These are phyloP conservation scores for Drosophila willistoni DNA, from an alignment of 1,140 invertebrate genomes.

Conservation along the genomic window DNA sequence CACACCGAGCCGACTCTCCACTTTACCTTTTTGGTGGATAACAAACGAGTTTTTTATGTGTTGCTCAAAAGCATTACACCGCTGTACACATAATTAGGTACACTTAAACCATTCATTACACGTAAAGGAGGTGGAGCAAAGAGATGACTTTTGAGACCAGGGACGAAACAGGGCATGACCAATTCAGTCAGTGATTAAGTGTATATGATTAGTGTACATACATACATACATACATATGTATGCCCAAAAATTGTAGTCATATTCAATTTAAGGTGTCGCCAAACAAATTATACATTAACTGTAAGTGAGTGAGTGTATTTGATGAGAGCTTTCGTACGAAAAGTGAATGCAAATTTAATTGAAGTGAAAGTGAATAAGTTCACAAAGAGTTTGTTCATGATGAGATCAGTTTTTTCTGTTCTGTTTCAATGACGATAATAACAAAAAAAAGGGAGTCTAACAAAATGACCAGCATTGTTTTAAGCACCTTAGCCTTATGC, in stretches of 20 bases:
- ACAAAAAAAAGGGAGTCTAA: neutral
- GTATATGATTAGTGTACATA: slow-evolving; percentile 4
- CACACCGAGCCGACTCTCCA: slow-evolving; percentile 9
- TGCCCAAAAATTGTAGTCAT: neutral
- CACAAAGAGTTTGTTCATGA: too few species aligned
- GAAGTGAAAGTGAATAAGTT: too few species aligned
- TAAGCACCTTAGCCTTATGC: neutral
- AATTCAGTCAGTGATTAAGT: neutral
- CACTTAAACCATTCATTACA: slow-evolving; percentile 74
- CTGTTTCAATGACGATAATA: too few species aligned
- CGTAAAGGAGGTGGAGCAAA: neutral
- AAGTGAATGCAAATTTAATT: too few species aligned
- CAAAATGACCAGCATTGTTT: neutral
- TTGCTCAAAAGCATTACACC: slow-evolving; percentile 51
- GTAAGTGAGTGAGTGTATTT: neutral
- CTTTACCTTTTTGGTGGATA: slow-evolving; percentile 40
- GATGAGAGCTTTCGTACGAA: neutral
- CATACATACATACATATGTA: too few species aligned
- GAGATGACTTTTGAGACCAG: neutral
- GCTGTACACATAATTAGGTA: slow-evolving; percentile 75
- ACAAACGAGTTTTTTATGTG: slow-evolving; percentile 66
- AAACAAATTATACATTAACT: neutral
- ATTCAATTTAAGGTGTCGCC: neutral
- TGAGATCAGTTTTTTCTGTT: too few species aligned
- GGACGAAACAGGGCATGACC: slow-evolving; percentile 19